Conservation (phyloP, 1,140 invertebrate species). For the Drosophila repleta region DNA sequence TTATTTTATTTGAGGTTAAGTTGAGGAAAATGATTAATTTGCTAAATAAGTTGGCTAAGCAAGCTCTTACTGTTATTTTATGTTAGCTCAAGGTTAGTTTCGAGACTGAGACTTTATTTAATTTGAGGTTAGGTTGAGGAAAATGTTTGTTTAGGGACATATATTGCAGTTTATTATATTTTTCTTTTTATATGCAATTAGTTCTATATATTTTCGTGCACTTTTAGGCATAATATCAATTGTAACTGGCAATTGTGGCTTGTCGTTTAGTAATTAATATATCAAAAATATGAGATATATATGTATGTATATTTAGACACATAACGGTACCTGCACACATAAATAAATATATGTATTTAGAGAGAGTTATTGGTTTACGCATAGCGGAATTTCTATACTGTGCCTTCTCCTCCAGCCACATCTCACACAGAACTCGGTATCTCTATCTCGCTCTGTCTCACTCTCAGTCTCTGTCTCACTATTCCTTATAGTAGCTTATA, state of each 20-base stretch:
- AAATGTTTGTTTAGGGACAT: too few relatives aligned
- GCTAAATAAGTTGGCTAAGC: too few relatives aligned
- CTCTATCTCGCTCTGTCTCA: background rate
- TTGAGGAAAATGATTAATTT: too few relatives aligned
- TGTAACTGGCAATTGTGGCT: too few relatives aligned
- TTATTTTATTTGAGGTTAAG: too few relatives aligned
- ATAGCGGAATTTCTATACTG: slow-evolving; percentile 47
- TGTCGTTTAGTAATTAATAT: too few relatives aligned
- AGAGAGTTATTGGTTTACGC: slow-evolving; percentile 32
- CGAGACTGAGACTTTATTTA: too few relatives aligned
- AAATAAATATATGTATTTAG: background rate
- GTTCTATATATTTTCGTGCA: background rate
- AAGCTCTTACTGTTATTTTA: too few relatives aligned
- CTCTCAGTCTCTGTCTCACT: background rate
- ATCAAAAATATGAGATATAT: background rate
- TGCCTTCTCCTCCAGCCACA: slow-evolving; percentile 49
- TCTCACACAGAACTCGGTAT: background rate
- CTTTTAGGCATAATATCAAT: background rate
- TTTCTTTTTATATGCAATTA: too few relatives aligned
- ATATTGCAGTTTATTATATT: too few relatives aligned
- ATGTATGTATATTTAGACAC: slow-evolving; percentile 4
- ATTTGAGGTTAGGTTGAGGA: too few relatives aligned
- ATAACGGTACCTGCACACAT: slow-evolving; percentile 17
- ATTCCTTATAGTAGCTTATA: background rate
- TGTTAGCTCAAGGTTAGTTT: too few relatives aligned